A percentile compares a stretch with the other conserved stretches of the same genome.
Evolutionary conservation across 1,140 invertebrate species (phyloP).

Genomic region (Pogonognathellus flavescens): DNA sequence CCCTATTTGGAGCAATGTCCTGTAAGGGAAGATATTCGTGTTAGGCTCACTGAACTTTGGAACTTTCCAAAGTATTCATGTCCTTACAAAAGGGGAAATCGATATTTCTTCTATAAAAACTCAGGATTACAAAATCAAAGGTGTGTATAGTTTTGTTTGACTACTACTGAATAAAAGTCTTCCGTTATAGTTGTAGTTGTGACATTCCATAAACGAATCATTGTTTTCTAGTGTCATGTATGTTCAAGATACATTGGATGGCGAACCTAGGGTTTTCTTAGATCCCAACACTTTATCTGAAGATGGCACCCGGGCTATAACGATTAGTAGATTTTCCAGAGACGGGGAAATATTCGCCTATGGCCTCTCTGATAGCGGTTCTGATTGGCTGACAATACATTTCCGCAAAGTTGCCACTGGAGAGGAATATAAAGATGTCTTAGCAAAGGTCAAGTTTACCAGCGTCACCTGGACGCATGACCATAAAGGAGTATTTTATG

Average conservation of each 20-base stretch:
- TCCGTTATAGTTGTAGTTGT: too few relatives aligned
- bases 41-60: constrained; percentile 89
- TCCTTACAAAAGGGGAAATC: constrained; percentile 84
- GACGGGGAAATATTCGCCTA: constrained; percentile 93
- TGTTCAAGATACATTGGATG: constrained; percentile 85
- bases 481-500: constrained; percentile 95
- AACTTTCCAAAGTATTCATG: constrained; percentile 96
- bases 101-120: constrained; percentile 95
- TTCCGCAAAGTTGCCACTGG: constrained; percentile 84
- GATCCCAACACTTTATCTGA: constrained; percentile 94
- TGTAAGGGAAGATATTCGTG: constrained; percentile 80
- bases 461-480: constrained; percentile 95
- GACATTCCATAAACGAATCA: too few relatives aligned
- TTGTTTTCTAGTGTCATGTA: constrained; percentile 87
- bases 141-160: too few relatives aligned
- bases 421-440: constrained; percentile 87
- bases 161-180: too few relatives aligned
- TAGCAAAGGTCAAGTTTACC: constrained; percentile 94
- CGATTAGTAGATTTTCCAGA: constrained; percentile 86
- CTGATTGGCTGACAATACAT: constrained; percentile 95
- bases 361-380: constrained; percentile 90
- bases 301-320: constrained; percentile 82
- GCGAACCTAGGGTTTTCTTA: constrained; percentile 89
- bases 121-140: constrained; percentile 96
- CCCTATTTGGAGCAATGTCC: constrained; percentile 87